Conservation (phyloP, 1,140 invertebrate genomes). For the Trichoplusia ni region DNA sequence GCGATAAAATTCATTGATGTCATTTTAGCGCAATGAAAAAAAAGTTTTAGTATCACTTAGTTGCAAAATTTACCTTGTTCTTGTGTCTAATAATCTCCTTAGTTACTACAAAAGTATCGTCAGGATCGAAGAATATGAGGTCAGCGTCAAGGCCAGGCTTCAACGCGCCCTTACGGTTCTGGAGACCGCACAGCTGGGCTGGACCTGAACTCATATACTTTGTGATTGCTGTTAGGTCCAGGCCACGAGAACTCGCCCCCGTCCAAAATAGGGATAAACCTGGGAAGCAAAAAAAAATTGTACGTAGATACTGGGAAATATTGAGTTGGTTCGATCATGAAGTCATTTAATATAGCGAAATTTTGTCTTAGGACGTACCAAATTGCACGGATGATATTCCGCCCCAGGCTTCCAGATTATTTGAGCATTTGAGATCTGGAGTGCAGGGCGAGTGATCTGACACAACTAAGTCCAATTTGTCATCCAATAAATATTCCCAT, state of each 20-base stretch:
- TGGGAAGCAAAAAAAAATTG: constrained; percentile 38
- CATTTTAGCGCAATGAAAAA: too few species aligned
- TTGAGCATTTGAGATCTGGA: constrained; percentile 84
- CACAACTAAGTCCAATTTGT: constrained; percentile 85
- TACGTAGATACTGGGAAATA: too few species aligned
- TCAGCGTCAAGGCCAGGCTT: constrained; percentile 86
- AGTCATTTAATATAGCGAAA: too few species aligned
- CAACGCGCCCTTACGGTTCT: constrained; percentile 83
- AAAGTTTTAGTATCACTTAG: too few species aligned
- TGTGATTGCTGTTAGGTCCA: constrained; percentile 82
- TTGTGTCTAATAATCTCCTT: constrained; percentile 81
- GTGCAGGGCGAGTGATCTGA: constrained; percentile 90
- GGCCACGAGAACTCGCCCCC: constrained; percentile 73
- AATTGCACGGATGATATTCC: constrained; percentile 89
- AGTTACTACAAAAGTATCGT: constrained; percentile 82
- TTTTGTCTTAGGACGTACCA: constrained; percentile 70
- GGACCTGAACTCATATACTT: constrained; percentile 84
- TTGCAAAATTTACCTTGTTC: constrained; percentile 82
- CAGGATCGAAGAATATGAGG: constrained; percentile 87
- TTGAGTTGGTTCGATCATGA: too few species aligned
- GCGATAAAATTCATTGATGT: too few species aligned
- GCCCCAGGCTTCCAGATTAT: constrained; percentile 88
- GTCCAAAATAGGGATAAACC: constrained; percentile 87
- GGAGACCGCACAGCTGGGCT: constrained; percentile 84
- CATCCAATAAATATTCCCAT: constrained; percentile 83